A percentile compares a stretch with the other conserved stretches of the same genome.
phyloP scores from a whole-genome alignment of 2,888 invertebrate species.

The Oscheius sp. region DNA sequence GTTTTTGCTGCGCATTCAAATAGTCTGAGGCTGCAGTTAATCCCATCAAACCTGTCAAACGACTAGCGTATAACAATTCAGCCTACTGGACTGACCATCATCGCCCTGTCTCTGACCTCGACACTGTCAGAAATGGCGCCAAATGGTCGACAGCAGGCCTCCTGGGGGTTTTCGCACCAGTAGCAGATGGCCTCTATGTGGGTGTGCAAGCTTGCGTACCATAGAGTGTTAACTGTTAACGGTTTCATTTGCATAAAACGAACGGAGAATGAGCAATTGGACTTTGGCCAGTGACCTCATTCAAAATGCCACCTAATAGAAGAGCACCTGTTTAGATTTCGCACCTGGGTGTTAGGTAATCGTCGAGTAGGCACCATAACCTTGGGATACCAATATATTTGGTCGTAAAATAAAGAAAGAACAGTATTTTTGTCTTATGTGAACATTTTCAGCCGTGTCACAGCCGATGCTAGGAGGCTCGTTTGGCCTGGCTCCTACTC shows the following conservation, averaged over 20 bases:
- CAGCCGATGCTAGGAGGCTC: slow-evolving; percentile 61
- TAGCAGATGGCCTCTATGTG: neutral
- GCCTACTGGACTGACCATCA: neutral
- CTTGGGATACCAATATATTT: neutral
- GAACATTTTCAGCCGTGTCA: slow-evolving; percentile 50
- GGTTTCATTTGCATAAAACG: neutral
- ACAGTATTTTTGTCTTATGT: neutral
- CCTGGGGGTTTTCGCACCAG: neutral
- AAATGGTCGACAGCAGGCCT: slow-evolving; percentile 27
- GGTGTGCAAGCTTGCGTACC: neutral
- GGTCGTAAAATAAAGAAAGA: too few relatives aligned
- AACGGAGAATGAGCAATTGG: neutral
- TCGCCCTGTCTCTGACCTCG: slow-evolving; percentile 7
- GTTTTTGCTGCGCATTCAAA: neutral
- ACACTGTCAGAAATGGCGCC: slow-evolving; percentile 24
- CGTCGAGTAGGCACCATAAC: neutral
- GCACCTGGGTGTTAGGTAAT: slow-evolving; percentile 21
- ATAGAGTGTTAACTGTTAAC: neutral
- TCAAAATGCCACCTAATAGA: neutral
- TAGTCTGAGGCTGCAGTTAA: slow-evolving; percentile 4
- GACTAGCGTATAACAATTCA: neutral
- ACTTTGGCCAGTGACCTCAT: slow-evolving; percentile 9
- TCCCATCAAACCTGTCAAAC: slow-evolving; percentile 19
- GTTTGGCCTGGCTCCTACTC: slow-evolving; percentile 66
- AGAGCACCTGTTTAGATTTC: neutral